Percentiles rank a stretch among this genome's conserved stretches.
These are phyloP conservation scores for Amyelois transitella DNA, from an alignment of 1,140 invertebrate species.

Conservation along the genomic window DNA sequence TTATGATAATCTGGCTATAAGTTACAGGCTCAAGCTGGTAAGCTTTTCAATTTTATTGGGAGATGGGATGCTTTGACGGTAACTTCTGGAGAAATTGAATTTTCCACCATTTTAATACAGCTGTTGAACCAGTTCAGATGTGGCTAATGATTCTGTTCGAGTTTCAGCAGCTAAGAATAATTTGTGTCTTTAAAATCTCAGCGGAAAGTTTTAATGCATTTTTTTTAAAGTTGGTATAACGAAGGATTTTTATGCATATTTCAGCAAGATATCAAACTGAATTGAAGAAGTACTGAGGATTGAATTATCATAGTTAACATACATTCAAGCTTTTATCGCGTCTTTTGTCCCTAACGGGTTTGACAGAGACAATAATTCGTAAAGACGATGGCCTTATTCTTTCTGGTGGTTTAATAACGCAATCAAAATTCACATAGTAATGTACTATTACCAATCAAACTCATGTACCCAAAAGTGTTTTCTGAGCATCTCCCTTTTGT, in stretches of 20 bases:
- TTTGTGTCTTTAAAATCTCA: background rate
- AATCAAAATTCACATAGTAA: background rate
- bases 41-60: slow-evolving; percentile 54
- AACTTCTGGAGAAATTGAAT: slow-evolving; percentile 29
- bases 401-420: background rate
- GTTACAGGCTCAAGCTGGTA: slow-evolving; percentile 40
- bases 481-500: background rate
- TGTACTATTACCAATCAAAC: too few relatives aligned
- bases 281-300: background rate
- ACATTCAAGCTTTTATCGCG: too few relatives aligned
- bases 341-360: too few relatives aligned
- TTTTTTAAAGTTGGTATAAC: background rate
- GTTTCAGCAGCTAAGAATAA: background rate
- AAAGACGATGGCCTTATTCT: background rate
- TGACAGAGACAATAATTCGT: too few relatives aligned
- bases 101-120: slow-evolving; percentile 22
- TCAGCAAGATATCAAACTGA: background rate
- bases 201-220: background rate
- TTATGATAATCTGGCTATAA: slow-evolving; percentile 62
- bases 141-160: slow-evolving; percentile 8
- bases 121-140: slow-evolving; percentile 15
- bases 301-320: too few relatives aligned
- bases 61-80: slow-evolving; percentile 23
- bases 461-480: too few relatives aligned
- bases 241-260: background rate